These are phyloP conservation scores for Drosophila funebris DNA, from an alignment of 1,140 invertebrate genomes.

Conservation along the genomic window DNA sequence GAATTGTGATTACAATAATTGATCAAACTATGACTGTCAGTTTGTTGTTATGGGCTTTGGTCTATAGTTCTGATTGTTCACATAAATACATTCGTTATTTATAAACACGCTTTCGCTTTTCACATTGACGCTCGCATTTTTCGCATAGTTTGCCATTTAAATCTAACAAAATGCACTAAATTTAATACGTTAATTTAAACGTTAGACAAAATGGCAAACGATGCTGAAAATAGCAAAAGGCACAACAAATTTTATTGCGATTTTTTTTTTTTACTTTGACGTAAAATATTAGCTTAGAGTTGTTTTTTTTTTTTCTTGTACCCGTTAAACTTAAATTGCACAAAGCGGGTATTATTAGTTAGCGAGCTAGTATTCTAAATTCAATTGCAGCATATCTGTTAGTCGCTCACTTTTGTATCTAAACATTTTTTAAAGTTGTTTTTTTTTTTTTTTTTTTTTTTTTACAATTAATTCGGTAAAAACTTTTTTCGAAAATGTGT, in stretches of 20 bases:
- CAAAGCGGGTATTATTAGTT: background rate
- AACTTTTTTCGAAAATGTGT: constrained; percentile 35
- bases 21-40: constrained; percentile 60
- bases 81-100: constrained; percentile 5
- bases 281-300: background rate
- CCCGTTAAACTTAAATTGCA: background rate
- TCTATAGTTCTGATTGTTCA: background rate
- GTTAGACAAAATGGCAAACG: constrained; percentile 57
- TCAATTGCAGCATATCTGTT: background rate
- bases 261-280: constrained; percentile 12
- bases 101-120: constrained; percentile 67
- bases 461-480: constrained; percentile 26
- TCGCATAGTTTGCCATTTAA: constrained; percentile 74
- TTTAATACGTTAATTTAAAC: constrained; percentile 70
- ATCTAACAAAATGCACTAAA: constrained; percentile 63
- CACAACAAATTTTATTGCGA: constrained; percentile 30
- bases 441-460: background rate
- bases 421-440: background rate
- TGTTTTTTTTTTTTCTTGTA: background rate
- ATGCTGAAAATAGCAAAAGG: constrained; percentile 38
- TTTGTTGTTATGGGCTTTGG: constrained; percentile 24
- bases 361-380: no score
- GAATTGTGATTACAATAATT: constrained; percentile 68
- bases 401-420: background rate
- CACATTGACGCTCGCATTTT: constrained; percentile 60